A percentile compares a stretch with the other conserved stretches of the same genome.
Evolutionary conservation across 2,797 vertebrate genomes (phyloP).

Genomic region (Parambassis ranga): DNA sequence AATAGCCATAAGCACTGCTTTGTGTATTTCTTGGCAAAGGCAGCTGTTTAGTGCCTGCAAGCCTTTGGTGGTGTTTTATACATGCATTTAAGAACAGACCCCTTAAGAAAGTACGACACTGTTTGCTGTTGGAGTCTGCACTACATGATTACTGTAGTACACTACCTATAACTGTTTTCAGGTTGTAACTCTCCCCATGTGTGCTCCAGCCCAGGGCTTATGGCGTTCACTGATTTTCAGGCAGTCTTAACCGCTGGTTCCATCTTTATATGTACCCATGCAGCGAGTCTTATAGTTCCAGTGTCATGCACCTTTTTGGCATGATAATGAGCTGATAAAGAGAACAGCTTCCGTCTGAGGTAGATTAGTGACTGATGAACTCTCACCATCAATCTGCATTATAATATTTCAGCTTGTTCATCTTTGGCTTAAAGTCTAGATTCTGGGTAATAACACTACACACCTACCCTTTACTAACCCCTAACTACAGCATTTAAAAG

Average conservation of each 20-base stretch:
- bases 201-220: constrained; percentile 3
- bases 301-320: constrained; percentile 34
- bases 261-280: constrained; percentile 51
- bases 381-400: no score
- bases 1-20: constrained; percentile 9
- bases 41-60: constrained; percentile 15
- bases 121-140: constrained; percentile 6
- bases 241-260: constrained; percentile 17
- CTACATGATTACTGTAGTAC: neutral
- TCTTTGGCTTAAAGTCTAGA: no score
- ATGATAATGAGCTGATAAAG: constrained; percentile 44
- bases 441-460: no score
- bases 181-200: constrained; percentile 9
- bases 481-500: no score
- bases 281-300: constrained; percentile 46
- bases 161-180: constrained; percentile 26
- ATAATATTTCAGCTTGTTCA: no score
- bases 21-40: constrained; percentile 21
- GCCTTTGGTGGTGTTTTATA: constrained; percentile 9
- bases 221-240: constrained; percentile 22
- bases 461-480: no score
- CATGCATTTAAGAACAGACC: constrained; percentile 23
- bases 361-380: no score
- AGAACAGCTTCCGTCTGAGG: constrained; percentile 18
- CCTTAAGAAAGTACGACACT: constrained; percentile 11